phyloP scores from a whole-genome alignment of 2,113 vertebrate genomes.

The Epinephelus fuscoguttatus region DNA sequence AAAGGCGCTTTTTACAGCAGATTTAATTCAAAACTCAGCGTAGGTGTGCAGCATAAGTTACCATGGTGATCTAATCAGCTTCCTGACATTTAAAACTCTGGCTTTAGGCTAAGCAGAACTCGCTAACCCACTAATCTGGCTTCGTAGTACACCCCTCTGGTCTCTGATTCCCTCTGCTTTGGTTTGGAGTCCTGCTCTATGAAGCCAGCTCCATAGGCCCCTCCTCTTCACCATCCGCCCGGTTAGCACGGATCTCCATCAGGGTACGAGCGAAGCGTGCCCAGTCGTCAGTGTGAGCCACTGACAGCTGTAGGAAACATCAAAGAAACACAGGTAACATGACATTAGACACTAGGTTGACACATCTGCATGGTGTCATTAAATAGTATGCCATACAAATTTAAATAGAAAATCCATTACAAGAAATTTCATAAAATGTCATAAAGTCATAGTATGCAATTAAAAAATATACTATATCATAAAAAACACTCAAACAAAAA shows the following conservation, averaged over 20 bases:
- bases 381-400: no score
- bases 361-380: background rate
- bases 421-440: no score
- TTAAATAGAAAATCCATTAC: no score
- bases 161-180: conserved; percentile 31
- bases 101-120: background rate
- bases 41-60: no score
- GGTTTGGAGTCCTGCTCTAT: conserved; percentile 71
- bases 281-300: conserved; percentile 95
- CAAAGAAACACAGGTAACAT: background rate
- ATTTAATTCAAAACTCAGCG: background rate
- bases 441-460: no score
- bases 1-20: background rate
- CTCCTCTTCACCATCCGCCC: conserved; percentile 94
- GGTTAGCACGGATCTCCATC: conserved; percentile 96
- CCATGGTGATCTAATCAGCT: no score
- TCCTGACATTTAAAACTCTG: background rate
- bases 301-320: conserved; percentile 85
- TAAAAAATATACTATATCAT: no score
- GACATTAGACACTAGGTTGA: background rate
- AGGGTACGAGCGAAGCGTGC: conserved; percentile 92
- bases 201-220: conserved; percentile 89
- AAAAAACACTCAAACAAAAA: no score
- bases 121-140: background rate
- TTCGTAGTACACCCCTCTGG: background rate